Base-by-base conservation (phyloP, 2,888 invertebrate species). In the Rhimphoctona megacephalus region DNA sequence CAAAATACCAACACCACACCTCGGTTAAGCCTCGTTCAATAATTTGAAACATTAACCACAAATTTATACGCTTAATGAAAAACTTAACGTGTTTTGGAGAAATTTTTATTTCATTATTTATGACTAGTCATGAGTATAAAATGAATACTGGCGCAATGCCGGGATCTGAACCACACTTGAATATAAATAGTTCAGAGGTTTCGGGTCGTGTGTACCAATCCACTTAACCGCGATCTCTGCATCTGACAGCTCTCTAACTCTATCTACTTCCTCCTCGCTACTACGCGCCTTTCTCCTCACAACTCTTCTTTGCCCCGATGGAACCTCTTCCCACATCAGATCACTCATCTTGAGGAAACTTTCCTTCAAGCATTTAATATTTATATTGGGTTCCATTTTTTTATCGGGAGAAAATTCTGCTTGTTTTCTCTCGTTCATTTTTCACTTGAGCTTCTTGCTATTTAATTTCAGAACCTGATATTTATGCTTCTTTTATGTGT, bases 41-140 rank as follows among this genome's bases (percentile, higher is more conserved):
- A 76, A 76, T 46, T 76, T 69, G 19, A 49, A 82, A 76, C 52
- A 54, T 73, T 39, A 73, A 36, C 64, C 64, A 64, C 81, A 46
- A 70, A 33, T 79, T 70, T 39, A 22, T 43, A 43, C 54, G 19
- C 46, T 17, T 57, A 25, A 39, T n/a, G 19, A 39, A 25, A 69
- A 54, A n/a, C 43, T 64, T 46, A 19, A 54, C 73, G 76, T 54
- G 11, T 52, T 33, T 61, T 25, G 30, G 22, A 14, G 43, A 25
- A 57, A 76, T 77, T 86, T 43, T 57, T 39, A 25, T 83, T 86
- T 74, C 17, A 77, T 81, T 74, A 84, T 84, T 81, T 79, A 84
- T 83, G 52, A 36, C 73, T n/a, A 61, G 14, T 43, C 25, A 57
- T 39, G 74, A 77, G 49, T 7, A 64, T 54, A 54, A 14, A 64